Evolutionary conservation across 1,140 invertebrate genomes (phyloP), one percentile per base, ranked within the genome.

Genomic region (Camponotus pennsylvanicus): DNA sequence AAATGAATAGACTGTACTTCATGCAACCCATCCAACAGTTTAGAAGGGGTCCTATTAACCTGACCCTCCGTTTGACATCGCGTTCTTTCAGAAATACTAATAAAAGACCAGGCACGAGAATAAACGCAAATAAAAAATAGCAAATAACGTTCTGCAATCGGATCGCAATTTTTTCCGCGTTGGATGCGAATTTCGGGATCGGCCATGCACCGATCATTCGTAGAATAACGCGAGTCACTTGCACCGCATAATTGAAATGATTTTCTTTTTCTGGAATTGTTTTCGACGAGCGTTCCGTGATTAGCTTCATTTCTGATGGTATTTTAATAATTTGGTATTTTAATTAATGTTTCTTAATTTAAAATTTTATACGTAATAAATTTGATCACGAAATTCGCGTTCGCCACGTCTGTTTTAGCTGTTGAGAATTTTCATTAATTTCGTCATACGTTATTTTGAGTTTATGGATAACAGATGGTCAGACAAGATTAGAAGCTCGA

Each of bases 201-300:
- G 90, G 87, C 90, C 90, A 91, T 1, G 55, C 64, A 9, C 90
- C 90, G 32, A 91, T 59, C 3, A 59, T 27, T 9, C 45, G 77
- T 3, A 91, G 15, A 32, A 91, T 78, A 7, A 55, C 5, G 1
- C 61, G 64, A 7, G 59, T 69, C n/a, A 89, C 55, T 64, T 45
- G 64, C 11, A 77, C 37, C 8, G 78, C 77, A 8, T 86, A 61
- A 9, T 52, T 57, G 1, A 64, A 57, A 21, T 73, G 21, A 3
- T 40, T 57, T 18, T 64, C 34, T 1, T n/a, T 8, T n/a, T 9
- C 2, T 21, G 6, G 37, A 8, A 21, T 61, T n/a, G 37, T 78
- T 8, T 32, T 85, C 1, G 40, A 40, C 1, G 63, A 55, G 11
- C 0, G 4, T 42, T 59, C 13, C 8, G 42, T 18, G 13, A 34